These are phyloP conservation scores for Hydractinia echinata DNA, from an alignment of 30 jellyfish, hydroid and myxozoan species.

Conservation along the genomic window DNA sequence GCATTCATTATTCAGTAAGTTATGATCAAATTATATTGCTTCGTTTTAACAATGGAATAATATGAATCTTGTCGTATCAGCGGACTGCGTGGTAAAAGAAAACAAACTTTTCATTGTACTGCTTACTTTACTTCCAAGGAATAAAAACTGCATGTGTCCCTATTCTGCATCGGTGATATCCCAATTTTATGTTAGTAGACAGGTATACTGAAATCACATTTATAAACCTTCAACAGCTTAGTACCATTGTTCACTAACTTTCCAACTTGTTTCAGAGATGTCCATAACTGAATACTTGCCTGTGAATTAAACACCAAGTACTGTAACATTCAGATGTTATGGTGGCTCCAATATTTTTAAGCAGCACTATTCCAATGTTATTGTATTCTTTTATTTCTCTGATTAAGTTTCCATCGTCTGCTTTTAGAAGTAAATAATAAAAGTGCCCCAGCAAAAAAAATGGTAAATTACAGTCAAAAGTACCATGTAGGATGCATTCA, in stretches of 20 bases:
- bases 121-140: too few relatives aligned
- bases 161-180: conserved; percentile 23
- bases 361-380: conserved; percentile 2
- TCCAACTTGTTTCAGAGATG: too few relatives aligned
- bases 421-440: conserved; percentile 13
- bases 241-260: conserved; percentile 38
- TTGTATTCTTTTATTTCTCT: not conserved
- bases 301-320: too few relatives aligned
- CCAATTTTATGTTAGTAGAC: conserved; percentile 32
- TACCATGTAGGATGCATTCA: not conserved
- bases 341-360: not conserved
- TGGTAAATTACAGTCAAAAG: conserved; percentile 21
- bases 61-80: conserved; percentile 20
- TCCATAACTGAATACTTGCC: too few relatives aligned
- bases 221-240: conserved; percentile 12
- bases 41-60: conserved; percentile 26
- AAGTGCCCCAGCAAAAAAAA: not conserved
- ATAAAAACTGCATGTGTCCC: not conserved
- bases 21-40: too few relatives aligned
- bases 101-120: too few relatives aligned
- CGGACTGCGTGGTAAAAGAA: not conserved
- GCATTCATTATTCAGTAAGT: conserved; percentile 24
- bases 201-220: conserved; percentile 34
- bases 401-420: conserved; percentile 1
- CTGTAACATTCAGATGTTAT: conserved; percentile 38